These are phyloP conservation scores for Drosophila bocqueti DNA, from an alignment of 1,140 invertebrate genomes.

Conservation along the genomic window DNA sequence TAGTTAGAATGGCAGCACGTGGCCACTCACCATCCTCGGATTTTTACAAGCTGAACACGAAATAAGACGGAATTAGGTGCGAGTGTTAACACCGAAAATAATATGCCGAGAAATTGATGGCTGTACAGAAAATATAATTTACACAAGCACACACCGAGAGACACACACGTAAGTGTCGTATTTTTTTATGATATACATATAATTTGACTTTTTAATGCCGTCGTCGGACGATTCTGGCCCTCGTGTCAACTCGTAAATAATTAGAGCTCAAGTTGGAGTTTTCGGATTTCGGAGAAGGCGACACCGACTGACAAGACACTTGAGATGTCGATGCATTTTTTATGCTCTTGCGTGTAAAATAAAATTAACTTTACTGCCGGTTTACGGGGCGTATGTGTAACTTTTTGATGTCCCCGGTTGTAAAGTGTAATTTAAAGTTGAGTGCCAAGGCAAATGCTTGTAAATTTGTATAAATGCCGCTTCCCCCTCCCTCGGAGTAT, in stretches of 20 bases:
- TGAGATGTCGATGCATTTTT: slow-evolving; percentile 43
- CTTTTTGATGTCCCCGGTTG: slow-evolving; percentile 38
- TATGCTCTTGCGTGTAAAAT: slow-evolving; percentile 34
- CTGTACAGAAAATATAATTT: slow-evolving; percentile 32
- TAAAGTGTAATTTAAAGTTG: slow-evolving; percentile 35
- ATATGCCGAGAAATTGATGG: slow-evolving; percentile 33
- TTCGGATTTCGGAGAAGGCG: slow-evolving; percentile 26
- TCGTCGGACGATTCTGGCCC: slow-evolving; percentile 6
- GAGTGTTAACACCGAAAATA: slow-evolving; percentile 58
- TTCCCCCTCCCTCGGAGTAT: neutral
- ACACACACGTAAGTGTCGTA: slow-evolving; percentile 57
- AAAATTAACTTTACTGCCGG: slow-evolving; percentile 45
- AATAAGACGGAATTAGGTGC: slow-evolving; percentile 65
- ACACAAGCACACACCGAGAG: neutral
- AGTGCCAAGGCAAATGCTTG: slow-evolving; percentile 25
- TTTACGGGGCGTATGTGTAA: slow-evolving; percentile 42
- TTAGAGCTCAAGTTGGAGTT: slow-evolving; percentile 51
- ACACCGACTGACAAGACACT: slow-evolving; percentile 38
- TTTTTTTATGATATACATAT: slow-evolving; percentile 68
- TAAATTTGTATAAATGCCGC: slow-evolving; percentile 27
- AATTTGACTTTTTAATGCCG: slow-evolving; percentile 58
- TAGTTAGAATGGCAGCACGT: slow-evolving; percentile 15
- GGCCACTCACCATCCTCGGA: slow-evolving; percentile 12
- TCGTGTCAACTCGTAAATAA: slow-evolving; percentile 67
- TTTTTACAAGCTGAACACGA: neutral